Base-by-base conservation (phyloP, 2,888 invertebrate genomes). In the Leptopilina syphax region DNA sequence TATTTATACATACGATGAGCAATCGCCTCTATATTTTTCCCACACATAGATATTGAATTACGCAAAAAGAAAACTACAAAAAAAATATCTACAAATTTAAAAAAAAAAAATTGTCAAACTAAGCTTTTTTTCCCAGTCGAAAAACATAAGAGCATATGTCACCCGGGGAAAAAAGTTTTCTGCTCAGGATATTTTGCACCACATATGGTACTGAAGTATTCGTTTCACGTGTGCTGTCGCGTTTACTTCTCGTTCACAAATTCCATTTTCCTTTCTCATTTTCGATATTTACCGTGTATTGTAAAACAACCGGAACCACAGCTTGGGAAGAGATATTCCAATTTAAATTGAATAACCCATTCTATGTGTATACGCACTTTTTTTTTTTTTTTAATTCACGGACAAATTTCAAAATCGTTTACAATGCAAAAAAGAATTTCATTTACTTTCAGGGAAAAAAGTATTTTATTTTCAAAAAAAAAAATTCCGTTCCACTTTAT, bases 261-360 rank as follows among this genome's bases (percentile, higher is more conserved):
- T 57, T 73, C 54, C 73, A 73, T 57, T 73, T 73, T 57, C 73
- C 73, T 57, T 73, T 73, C 73, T 73, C 73, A 73, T 73, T 73
- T 73, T 73, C 57, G 73, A 73, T 73, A 73, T 73, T 73, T 73
- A 73, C 73, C 34, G 54, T 73, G 73, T 57, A 73, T 73, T 73
- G 73, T 57, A 73, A 73, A 73, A 73, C 57, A 73, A 73, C 57
- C 34, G 57, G 73, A 54, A 34, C 34, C 18, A 54, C 34, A 57
- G 73, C 57, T 57, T 57, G 73, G 57, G 8, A 57, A 34, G 18
- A 73, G 57, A 57, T 73, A 73, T 73, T 73, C 73, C 73, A 57
- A 73, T 73, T 73, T 73, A 73, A 73, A 73, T 73, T 57, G 57
- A 73, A 73, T 73, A 73, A 73, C 34, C 73, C 5, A 73, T 13